Evolutionary conservation across 2,888 invertebrate genomes (phyloP).

Genomic region (Ophioninae sp.): DNA sequence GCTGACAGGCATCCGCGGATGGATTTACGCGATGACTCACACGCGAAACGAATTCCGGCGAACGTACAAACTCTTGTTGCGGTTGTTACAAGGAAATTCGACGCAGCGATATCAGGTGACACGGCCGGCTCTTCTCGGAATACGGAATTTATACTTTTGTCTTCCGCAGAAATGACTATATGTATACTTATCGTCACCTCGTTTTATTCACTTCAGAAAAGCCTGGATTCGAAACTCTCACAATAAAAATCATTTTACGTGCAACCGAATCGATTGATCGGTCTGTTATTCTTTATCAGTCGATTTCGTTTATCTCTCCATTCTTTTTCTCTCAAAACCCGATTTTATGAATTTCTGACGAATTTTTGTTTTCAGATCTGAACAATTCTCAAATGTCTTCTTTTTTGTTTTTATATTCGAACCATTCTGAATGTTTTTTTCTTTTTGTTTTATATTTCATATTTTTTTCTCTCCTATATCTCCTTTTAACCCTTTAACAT

Average conservation of each 20-base stretch:
- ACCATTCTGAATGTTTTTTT: too few species aligned
- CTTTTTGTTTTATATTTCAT: too few species aligned
- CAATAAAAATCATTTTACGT: neutral
- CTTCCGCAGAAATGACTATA: neutral
- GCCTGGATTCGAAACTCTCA: neutral
- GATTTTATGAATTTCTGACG: too few species aligned
- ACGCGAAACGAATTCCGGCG: conserved; percentile 9
- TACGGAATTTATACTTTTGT: neutral
- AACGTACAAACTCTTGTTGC: conserved; percentile 17
- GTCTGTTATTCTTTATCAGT: neutral
- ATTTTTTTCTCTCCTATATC: neutral
- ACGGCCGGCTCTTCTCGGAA: neutral
- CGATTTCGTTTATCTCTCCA: too few species aligned
- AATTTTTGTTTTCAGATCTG: too few species aligned
- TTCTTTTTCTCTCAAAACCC: too few species aligned
- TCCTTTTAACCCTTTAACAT: neutral
- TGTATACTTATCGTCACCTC: neutral
- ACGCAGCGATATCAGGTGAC: neutral
- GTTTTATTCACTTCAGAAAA: neutral
- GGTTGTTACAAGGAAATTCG: conserved; percentile 12
- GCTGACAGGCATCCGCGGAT: conserved; percentile 14
- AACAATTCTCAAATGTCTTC: too few species aligned
- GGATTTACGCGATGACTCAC: conserved; percentile 48
- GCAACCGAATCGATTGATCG: neutral
- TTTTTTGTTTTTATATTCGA: too few species aligned